A percentile compares a stretch with the other conserved stretches of the same genome.
Evolutionary conservation across 2,113 vertebrate species (phyloP).

Genomic region (Mobula hypostoma): DNA sequence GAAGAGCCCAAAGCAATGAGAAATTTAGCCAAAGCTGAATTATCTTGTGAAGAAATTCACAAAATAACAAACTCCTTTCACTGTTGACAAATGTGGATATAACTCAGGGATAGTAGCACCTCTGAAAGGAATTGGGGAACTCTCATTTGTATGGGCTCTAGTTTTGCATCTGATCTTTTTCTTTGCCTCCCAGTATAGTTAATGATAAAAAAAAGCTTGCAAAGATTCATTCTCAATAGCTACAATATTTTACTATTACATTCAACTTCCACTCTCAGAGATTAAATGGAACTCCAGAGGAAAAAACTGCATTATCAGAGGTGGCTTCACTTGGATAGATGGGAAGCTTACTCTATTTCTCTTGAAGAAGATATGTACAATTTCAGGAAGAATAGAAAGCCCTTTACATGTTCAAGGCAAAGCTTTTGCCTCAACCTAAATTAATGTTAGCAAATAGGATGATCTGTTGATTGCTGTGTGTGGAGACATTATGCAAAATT

Average conservation of each 20-base stretch:
- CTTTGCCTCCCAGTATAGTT: slow-evolving; percentile 66
- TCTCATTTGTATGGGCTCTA: neutral
- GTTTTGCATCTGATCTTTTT: neutral
- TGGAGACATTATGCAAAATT: neutral
- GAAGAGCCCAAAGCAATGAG: neutral
- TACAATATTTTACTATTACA: neutral
- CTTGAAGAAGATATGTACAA: neutral
- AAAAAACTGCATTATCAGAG: neutral
- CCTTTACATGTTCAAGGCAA: neutral
- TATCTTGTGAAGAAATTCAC: neutral
- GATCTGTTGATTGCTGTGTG: neutral
- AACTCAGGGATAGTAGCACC: neutral
- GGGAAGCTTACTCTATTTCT: no score
- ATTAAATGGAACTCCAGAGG: neutral
- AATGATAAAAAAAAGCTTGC: neutral
- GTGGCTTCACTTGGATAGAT: neutral
- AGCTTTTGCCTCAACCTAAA: neutral
- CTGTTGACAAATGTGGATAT: neutral
- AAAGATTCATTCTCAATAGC: neutral
- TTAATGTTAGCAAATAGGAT: neutral
- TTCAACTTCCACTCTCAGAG: neutral
- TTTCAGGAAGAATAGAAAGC: neutral
- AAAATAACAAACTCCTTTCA: neutral
- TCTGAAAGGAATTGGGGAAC: neutral
- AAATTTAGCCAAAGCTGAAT: neutral